Conservation (phyloP, 2,113 vertebrate genomes). For the Vulpes vulpes region DNA sequence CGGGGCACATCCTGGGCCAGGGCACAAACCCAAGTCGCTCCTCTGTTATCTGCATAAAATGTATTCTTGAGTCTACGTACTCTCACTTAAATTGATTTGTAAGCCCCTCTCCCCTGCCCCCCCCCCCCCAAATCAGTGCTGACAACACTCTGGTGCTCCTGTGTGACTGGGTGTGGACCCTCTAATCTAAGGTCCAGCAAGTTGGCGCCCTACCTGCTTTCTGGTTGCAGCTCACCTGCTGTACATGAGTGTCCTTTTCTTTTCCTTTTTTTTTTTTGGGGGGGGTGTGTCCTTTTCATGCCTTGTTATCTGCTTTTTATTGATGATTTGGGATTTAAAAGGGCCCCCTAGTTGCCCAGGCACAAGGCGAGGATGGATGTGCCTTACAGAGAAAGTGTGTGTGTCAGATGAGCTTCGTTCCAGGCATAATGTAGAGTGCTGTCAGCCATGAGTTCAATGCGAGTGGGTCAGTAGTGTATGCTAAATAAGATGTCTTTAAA, state of each 20-base stretch:
- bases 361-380: neutral
- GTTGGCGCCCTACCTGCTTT: rapidly evolving
- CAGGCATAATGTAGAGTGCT: rapidly evolving
- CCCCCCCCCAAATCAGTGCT: rapidly evolving
- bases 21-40: neutral
- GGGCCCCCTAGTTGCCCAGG: neutral
- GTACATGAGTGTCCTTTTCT: neutral
- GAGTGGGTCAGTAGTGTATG: neutral
- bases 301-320: neutral
- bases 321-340: neutral
- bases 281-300: neutral
- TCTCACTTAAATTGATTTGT: neutral
- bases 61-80: neutral
- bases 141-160: rapidly evolving
- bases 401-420: neutral
- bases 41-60: neutral
- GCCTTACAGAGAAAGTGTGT: neutral
- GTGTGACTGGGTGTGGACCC: neutral
- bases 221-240: neutral
- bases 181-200: too few species aligned
- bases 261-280: too few species aligned
- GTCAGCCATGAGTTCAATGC: rapidly evolving
- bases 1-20: neutral
- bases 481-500: neutral
- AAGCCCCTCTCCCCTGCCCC: too few species aligned